Base-by-base conservation (phyloP, 2,113 vertebrate genomes). In the Pelodiscus sinensis region DNA sequence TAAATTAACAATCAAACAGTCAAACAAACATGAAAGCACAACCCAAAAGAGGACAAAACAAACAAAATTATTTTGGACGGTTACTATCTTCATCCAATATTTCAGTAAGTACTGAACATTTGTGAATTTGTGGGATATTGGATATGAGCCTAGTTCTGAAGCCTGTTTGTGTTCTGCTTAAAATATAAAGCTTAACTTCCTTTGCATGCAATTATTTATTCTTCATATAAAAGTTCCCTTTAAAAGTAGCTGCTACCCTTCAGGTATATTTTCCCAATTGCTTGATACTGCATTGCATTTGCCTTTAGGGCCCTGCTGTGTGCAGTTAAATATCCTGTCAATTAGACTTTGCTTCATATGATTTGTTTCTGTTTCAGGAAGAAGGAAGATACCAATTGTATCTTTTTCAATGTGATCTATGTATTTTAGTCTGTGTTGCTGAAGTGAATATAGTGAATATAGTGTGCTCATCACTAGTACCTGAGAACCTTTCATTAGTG, bases 201-300 rank as follows among this genome's bases (percentile, higher is more conserved):
- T 68, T 68, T 9, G 9, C n/a, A 68, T 8, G 12, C 15, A 55
- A 14, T 54, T 38, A 75, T 27, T 14, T 55, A 8, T 71, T 54
- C 8, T n/a, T 55, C 7, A 84, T 50, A 58, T 24, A 55, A 73
- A 2, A 3, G 38, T 92, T 90, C 77, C 54, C 3, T 55, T 19
- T 78, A 3, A 44, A 0, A 0, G 79, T 80, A 65, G 1, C 8
- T 81, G 57, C 3, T 84, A 84, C 10, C 3, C 57, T 13, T 68
- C 5, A 31, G 27, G 5, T 83, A 0, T 21, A 1, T 16, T 51
- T 77, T 1, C 77, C 27, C 51, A 44, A 81, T 52, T 81, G 1
- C 4, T 94, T 81, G 60, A 65, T 35, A 9, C 2, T 35, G 2
- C 29, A 10, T 88, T 79, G 44, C 19, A 51, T 44, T 82, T 65